Base-by-base conservation (phyloP, 1,140 invertebrate genomes). In the Drosophila kurseongensis region DNA sequence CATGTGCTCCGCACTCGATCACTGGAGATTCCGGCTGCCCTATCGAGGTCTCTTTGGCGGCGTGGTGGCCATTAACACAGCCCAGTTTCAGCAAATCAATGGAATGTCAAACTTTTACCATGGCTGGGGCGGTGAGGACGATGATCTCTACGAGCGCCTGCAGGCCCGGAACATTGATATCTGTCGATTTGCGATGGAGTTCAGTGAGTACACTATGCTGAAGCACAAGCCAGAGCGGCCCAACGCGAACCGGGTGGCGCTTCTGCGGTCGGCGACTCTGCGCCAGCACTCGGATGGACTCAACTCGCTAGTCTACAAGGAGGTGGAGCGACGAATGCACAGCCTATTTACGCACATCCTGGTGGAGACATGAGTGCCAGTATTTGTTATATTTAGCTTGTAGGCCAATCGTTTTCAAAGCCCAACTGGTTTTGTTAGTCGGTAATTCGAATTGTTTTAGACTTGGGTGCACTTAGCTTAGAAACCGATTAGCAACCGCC, bases 101-200 rank as follows among this genome's bases (percentile, higher is more conserved):
- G 98, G 98, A 2, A 98, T 98, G 94, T 92, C 91, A 2, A 97
- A 97, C 91, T 89, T 95, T 23, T 97, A 96, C 90, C 96, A 95
- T 93, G 97, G 97, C 0, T 98, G 97, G 97, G 97, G 96, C 44
- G 97, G 96, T 41, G 97, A 98, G 93, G 97, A 98, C 93, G 97
- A 98, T 93, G 98, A 99, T 92, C 95, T 99, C 88, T 96, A 95
- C 78, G 93, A 89, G 41, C 92, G 96, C 41, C 88, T 96, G 40
- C 86, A 93, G 29, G 78, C 91, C 42, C 88, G 93, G 68, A 92
- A 94, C 27, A 91, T 95, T 13, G 92, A 94, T 78, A 93, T 96
- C 12, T 95, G 94, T 71, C 94, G 96, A 73, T 97, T 97, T 93
- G 94, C 95, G 55, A 95, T 96, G 23, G 92, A 94, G 14, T 93